Conservation (phyloP, 2,113 vertebrate species). For the Leptosomus discolor region DNA sequence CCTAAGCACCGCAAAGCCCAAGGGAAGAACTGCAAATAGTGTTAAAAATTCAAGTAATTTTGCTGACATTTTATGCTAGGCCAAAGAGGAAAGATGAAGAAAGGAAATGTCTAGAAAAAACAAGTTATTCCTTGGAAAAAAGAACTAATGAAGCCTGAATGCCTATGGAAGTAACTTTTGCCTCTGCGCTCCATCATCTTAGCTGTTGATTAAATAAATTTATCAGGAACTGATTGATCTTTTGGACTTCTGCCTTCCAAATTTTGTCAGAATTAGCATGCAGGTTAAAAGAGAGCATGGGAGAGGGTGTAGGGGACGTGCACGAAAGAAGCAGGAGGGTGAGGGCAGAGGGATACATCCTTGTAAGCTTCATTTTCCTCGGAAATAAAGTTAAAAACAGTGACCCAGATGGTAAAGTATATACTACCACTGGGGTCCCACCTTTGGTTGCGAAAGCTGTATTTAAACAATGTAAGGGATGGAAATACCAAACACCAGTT, state of each 20-base stretch:
- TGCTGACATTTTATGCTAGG: neutral
- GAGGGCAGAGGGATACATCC: neutral
- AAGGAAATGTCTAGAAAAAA: neutral
- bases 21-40: neutral
- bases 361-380: neutral
- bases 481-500: neutral
- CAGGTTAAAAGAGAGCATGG: neutral
- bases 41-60: neutral
- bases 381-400: neutral
- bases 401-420: neutral
- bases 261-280: neutral
- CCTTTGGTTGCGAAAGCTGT: neutral
- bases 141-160: neutral
- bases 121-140: neutral
- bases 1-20: neutral
- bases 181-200: neutral
- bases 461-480: neutral
- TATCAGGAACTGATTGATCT: neutral
- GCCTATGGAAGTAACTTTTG: neutral
- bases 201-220: neutral
- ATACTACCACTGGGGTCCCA: neutral
- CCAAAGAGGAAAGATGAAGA: neutral
- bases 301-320: neutral
- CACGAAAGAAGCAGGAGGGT: rapidly evolving
- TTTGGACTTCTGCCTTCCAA: neutral